phyloP scores from a whole-genome alignment of 64 coral and sea anemone species.

The Hydrozoanthus tunicans region DNA sequence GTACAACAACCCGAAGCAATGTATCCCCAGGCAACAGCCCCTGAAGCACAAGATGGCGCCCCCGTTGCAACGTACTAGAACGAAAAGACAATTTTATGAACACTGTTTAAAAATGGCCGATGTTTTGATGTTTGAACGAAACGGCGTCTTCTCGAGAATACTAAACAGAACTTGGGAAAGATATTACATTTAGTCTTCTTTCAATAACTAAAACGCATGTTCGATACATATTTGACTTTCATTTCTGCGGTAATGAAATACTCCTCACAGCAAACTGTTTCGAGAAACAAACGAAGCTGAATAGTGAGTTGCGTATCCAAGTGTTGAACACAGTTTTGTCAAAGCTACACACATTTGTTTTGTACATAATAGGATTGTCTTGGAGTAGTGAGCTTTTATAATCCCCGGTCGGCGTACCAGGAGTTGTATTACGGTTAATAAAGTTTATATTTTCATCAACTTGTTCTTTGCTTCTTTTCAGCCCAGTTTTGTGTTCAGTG shows the following conservation, averaged over 20 bases:
- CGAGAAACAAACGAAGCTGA: background rate
- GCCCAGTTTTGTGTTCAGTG: too few relatives aligned
- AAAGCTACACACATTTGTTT: background rate
- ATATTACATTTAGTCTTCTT: background rate
- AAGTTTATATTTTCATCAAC: slow-evolving; percentile 5
- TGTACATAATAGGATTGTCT: background rate
- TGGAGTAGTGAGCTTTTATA: background rate
- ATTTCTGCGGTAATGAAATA: background rate
- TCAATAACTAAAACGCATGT: background rate
- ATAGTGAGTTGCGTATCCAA: background rate
- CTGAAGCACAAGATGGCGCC: background rate
- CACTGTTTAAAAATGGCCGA: background rate
- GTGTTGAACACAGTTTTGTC: background rate
- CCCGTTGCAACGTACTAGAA: background rate
- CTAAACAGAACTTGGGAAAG: background rate
- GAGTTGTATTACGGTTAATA: background rate
- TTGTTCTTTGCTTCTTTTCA: too few relatives aligned
- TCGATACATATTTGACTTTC: background rate
- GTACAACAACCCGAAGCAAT: slow-evolving; percentile 11
- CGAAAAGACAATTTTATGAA: background rate
- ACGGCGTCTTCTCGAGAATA: background rate
- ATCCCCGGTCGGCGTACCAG: too few relatives aligned
- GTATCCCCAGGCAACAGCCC: slow-evolving; percentile 27
- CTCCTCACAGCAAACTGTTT: background rate
- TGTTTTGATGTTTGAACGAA: background rate